Percentiles rank a stretch among this genome's conserved stretches.
phyloP scores from a whole-genome alignment of 2,888 invertebrate species.

The Sinohyriopsis cumingii region DNA sequence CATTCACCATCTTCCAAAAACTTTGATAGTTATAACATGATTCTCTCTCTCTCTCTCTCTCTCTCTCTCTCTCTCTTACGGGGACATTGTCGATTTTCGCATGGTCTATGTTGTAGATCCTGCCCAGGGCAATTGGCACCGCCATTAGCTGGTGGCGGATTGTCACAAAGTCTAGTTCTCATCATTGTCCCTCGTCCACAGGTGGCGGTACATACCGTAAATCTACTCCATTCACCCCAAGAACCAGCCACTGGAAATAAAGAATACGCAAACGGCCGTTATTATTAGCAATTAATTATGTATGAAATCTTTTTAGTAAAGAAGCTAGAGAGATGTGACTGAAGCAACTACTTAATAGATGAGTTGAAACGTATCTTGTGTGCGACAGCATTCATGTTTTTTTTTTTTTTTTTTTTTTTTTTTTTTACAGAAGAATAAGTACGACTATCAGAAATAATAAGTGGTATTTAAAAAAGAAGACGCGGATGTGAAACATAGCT shows the following conservation, averaged over 20 bases:
- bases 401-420: too few species aligned
- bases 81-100: conserved; percentile 61
- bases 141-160: conserved; percentile 59
- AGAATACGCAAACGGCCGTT: not conserved
- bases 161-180: conserved; percentile 57
- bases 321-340: not conserved
- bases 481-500: too few species aligned
- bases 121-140: conserved; percentile 57
- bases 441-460: too few species aligned
- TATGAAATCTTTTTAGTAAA: not conserved
- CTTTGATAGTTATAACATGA: too few species aligned
- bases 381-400: too few species aligned
- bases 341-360: too few species aligned
- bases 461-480: too few species aligned
- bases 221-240: conserved; percentile 66
- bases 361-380: too few species aligned
- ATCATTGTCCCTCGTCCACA: conserved; percentile 63
- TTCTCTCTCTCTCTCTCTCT: too few species aligned
- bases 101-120: conserved; percentile 41
- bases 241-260: conserved; percentile 58
- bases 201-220: conserved; percentile 58
- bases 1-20: too few species aligned
- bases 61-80: conserved; percentile 41
- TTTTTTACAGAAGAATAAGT: too few species aligned
- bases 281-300: not conserved